These are phyloP conservation scores for Spicauda simplicius DNA, from an alignment of 2,888 invertebrate genomes.

Conservation along the genomic window DNA sequence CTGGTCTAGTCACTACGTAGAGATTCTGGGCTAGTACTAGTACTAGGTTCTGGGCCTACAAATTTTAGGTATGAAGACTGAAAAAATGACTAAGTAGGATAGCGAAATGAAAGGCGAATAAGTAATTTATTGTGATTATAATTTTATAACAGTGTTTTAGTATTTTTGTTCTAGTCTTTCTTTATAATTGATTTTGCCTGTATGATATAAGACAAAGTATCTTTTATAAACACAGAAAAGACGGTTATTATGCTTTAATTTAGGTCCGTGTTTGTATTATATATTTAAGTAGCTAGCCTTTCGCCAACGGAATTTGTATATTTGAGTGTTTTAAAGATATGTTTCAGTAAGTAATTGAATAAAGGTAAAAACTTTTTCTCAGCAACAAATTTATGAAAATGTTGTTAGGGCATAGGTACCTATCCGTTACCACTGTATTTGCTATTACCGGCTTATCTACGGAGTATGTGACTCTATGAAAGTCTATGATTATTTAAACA, in stretches of 20 bases:
- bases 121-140: conserved; percentile 12
- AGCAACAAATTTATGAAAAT: too few relatives aligned
- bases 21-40: not conserved
- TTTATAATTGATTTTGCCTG: not conserved
- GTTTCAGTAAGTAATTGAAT: not conserved
- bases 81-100: conserved; percentile 14
- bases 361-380: too few relatives aligned
- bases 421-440: too few relatives aligned
- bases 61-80: conserved; percentile 23
- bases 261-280: conserved; percentile 1
- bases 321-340: not conserved
- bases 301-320: not conserved
- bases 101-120: not conserved
- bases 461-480: too few relatives aligned
- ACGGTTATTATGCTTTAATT: conserved; percentile 18
- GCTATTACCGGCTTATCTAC: too few relatives aligned
- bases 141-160: not conserved
- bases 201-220: conserved; percentile 1
- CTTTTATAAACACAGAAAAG: conserved; percentile 4
- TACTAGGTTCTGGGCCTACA: not conserved
- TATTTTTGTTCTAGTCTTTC: not conserved
- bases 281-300: not conserved
- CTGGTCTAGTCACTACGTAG: conserved; percentile 23
- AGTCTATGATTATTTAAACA: too few relatives aligned
- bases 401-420: too few relatives aligned